phyloP scores from a whole-genome alignment of 2,113 vertebrate species.

The Neoarius graeffei region DNA sequence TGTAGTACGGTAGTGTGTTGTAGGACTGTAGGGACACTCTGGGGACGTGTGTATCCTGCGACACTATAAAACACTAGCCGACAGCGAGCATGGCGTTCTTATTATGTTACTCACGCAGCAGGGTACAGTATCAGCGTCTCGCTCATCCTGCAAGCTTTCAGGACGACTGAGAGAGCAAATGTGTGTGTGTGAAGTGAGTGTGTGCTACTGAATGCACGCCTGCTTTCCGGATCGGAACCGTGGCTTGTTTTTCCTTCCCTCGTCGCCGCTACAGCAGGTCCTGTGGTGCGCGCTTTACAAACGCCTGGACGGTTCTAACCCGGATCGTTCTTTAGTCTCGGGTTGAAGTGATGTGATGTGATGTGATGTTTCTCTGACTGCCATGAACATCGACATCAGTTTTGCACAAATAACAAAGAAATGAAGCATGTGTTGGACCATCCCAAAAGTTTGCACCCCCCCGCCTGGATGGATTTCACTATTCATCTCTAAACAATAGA shows the following conservation, averaged over 20 bases:
- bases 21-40: too few species aligned
- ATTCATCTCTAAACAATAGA: background rate
- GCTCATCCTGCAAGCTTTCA: constrained; percentile 16
- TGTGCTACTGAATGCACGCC: background rate
- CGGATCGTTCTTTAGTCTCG: background rate
- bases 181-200: background rate
- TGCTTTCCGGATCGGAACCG: background rate
- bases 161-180: background rate
- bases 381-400: background rate
- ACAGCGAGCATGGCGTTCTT: constrained; percentile 11
- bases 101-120: constrained; percentile 1
- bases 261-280: constrained; percentile 42
- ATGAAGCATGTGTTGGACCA: background rate
- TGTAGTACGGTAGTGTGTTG: too few species aligned
- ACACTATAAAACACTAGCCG: too few species aligned
- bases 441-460: background rate
- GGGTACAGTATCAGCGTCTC: background rate
- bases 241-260: background rate
- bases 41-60: too few species aligned
- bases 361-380: background rate
- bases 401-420: background rate
- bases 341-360: background rate
- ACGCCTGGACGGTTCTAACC: background rate
- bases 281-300: constrained; percentile 17
- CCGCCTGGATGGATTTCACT: background rate